phyloP scores from a whole-genome alignment of 2,113 vertebrate genomes.

The Trinectes maculatus region DNA sequence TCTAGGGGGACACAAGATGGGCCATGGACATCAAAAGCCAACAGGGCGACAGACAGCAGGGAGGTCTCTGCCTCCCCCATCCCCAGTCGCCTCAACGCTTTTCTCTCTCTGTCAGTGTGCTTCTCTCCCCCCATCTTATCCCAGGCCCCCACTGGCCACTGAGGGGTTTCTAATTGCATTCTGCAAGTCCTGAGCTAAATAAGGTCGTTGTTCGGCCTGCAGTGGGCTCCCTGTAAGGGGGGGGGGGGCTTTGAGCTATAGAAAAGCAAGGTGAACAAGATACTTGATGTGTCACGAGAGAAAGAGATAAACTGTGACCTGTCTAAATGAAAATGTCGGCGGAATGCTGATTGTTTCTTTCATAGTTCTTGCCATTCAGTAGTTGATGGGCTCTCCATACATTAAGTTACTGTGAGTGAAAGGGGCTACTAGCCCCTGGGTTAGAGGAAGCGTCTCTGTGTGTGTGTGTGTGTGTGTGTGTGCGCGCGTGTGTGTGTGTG shows the following conservation, averaged over 20 bases:
- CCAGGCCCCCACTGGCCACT: slow-evolving; percentile 70
- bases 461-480: not conserved
- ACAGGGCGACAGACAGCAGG: slow-evolving; percentile 80
- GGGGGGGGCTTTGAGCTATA: slow-evolving; percentile 14
- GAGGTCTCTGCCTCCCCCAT: slow-evolving; percentile 68
- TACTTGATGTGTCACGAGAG: not conserved
- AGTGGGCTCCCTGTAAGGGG: slow-evolving; percentile 60
- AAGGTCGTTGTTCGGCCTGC: slow-evolving; percentile 77
- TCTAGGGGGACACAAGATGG: slow-evolving; percentile 82
- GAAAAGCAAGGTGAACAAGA: slow-evolving; percentile 15
- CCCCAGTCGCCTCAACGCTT: slow-evolving; percentile 29
- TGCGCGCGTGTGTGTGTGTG: no score
- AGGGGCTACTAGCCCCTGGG: not conserved
- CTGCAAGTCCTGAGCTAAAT: slow-evolving; percentile 80
- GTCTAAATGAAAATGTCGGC: not conserved
- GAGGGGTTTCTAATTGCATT: slow-evolving; percentile 84
- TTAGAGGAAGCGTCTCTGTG: not conserved
- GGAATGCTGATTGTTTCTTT: slow-evolving; percentile 9
- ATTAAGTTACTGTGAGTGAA: not conserved
- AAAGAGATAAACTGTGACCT: slow-evolving; percentile 4
- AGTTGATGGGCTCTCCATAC: not conserved
- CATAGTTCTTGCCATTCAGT: not conserved
- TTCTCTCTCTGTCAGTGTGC: slow-evolving; percentile 38
- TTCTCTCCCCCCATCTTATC: slow-evolving; percentile 61
- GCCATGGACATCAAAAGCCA: slow-evolving; percentile 84